Evolutionary conservation across 2,888 invertebrate genomes (phyloP).

Genomic region (Pachymerium ferrugineum): DNA sequence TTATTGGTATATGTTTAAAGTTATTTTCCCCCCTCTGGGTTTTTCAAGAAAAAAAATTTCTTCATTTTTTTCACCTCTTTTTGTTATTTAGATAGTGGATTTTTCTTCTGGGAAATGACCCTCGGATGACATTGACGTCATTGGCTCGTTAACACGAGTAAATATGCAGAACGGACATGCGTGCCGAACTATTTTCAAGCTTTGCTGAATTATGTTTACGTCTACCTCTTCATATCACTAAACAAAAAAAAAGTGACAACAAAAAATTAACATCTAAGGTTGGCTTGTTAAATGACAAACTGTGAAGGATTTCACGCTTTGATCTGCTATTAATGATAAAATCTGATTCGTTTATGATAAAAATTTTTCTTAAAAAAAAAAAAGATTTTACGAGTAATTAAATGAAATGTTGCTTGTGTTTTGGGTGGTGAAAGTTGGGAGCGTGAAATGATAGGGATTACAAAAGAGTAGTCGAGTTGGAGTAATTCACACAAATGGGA

Average conservation of each 20-base stretch:
- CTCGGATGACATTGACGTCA: slow-evolving; percentile 25
- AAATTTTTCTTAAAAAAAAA: too few species aligned
- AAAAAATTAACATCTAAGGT: too few species aligned
- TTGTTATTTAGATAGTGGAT: background rate
- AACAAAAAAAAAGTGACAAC: too few species aligned
- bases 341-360: slow-evolving; percentile 12
- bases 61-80: background rate
- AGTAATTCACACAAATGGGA: background rate
- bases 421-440: background rate
- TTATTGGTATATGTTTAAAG: too few species aligned
- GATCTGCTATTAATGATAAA: slow-evolving; percentile 9
- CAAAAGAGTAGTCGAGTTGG: background rate
- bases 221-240: too few species aligned
- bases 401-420: background rate
- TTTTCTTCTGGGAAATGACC: slow-evolving; percentile 20
- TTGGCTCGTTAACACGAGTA: slow-evolving; percentile 22
- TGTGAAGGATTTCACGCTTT: slow-evolving; percentile 18
- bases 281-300: background rate
- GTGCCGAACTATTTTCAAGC: slow-evolving; percentile 27
- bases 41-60: background rate
- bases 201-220: slow-evolving; percentile 1
- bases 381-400: too few species aligned
- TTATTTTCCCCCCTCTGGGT: too few species aligned
- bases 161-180: slow-evolving; percentile 25
- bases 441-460: slow-evolving; percentile 19